Evolutionary conservation across 2,888 invertebrate genomes (phyloP).

Genomic region (Yponomeuta evonymella): DNA sequence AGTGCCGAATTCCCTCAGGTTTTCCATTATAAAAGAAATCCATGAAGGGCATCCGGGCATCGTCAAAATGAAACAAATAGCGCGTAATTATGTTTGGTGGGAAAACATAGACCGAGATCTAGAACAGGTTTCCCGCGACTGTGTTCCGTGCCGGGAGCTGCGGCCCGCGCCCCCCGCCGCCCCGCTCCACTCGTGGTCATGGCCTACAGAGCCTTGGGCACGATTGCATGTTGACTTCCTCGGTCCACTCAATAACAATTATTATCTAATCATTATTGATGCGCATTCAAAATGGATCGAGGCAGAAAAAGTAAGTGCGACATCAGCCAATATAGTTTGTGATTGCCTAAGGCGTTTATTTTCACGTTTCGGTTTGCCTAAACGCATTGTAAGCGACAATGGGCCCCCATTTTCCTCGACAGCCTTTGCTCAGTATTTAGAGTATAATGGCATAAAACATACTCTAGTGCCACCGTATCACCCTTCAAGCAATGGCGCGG

Average conservation of each 20-base stretch:
- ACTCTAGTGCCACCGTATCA: too few relatives aligned
- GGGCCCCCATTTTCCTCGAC: too few relatives aligned
- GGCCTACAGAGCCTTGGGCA: conserved; percentile 14
- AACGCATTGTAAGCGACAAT: conserved; percentile 23
- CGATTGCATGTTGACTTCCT: conserved; percentile 20
- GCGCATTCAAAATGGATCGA: conserved; percentile 13
- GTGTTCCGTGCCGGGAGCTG: conserved; percentile 23
- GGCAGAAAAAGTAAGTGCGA: too few relatives aligned
- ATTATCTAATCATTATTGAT: conserved; percentile 26
- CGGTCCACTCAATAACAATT: conserved; percentile 22
- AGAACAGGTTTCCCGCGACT: conserved; percentile 23
- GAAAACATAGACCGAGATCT: conserved; percentile 25
- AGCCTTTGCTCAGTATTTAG: too few relatives aligned
- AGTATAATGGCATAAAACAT: too few relatives aligned
- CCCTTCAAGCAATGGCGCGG: too few relatives aligned
- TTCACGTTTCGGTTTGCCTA: conserved; percentile 23
- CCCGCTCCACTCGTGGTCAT: conserved; percentile 13
- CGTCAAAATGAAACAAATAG: conserved; percentile 26
- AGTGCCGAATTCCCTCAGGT: too few relatives aligned
- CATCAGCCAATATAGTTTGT: conserved; percentile 5
- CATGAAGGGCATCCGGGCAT: conserved; percentile 18
- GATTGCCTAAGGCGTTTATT: conserved; percentile 18
- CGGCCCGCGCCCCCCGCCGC: conserved; percentile 9
- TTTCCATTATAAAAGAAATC: too few relatives aligned
- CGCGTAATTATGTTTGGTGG: conserved; percentile 27